Evolutionary conservation across 2,113 vertebrate species (phyloP).

Genomic region (human (Homo sapiens)): GRCh38 chr1:2549001-2549500

Average conservation of each 20-base stretch:
- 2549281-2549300: too few species aligned
- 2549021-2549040: rapidly evolving
- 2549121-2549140: too few species aligned
- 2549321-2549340: too few species aligned
- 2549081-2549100: rapidly evolving
- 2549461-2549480: background rate
- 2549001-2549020: background rate
- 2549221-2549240: background rate
- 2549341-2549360: background rate
- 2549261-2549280: background rate
- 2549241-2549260: background rate
- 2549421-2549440: too few species aligned
- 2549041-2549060: background rate
- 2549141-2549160: background rate
- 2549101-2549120: background rate
- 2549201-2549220: too few species aligned
- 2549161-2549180: too few species aligned
- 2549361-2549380: background rate
- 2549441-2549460: too few species aligned
- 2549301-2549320: too few species aligned
- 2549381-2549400: too few species aligned
- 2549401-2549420: too few species aligned
- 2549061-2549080: background rate
- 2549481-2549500: background rate
- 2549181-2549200: too few species aligned